These are phyloP conservation scores for Sciurus carolinensis DNA, from an alignment of 2,797 vertebrate genomes.

Conservation along the genomic window DNA sequence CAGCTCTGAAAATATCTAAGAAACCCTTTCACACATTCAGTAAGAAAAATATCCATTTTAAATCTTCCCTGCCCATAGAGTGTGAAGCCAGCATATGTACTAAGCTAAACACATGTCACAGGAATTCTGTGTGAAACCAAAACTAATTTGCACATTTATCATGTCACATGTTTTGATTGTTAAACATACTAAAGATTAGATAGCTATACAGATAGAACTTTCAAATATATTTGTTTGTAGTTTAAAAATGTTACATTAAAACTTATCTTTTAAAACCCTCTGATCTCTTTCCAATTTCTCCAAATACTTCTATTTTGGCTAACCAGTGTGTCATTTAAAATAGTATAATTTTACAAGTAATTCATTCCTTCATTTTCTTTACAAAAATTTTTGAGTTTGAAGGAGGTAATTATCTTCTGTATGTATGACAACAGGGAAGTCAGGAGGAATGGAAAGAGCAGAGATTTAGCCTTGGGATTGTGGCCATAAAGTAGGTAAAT, in stretches of 20 bases:
- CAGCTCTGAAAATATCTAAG: not conserved
- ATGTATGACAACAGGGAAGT: not conserved
- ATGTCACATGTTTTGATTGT: not conserved
- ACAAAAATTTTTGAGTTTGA: not conserved
- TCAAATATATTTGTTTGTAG: not conserved
- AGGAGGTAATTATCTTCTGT: not conserved
- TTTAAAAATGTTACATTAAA: not conserved
- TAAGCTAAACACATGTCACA: not conserved
- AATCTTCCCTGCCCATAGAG: not conserved
- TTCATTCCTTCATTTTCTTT: slow-evolving; percentile 15
- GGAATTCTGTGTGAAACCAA: not conserved
- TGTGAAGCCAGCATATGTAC: not conserved
- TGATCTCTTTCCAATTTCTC: not conserved
- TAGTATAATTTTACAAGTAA: not conserved
- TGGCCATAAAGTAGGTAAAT: not conserved
- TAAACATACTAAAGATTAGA: not conserved
- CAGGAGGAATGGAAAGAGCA: not conserved
- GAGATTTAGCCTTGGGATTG: not conserved
- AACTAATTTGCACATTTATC: not conserved
- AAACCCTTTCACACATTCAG: fast-evolving
- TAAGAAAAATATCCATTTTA: not conserved
- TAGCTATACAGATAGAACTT: not conserved
- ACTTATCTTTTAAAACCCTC: not conserved
- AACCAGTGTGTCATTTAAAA: not conserved
- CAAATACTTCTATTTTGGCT: not conserved